phyloP scores from a whole-genome alignment of 2,888 invertebrate genomes.

The Scrobipalpa atriplicella region DNA sequence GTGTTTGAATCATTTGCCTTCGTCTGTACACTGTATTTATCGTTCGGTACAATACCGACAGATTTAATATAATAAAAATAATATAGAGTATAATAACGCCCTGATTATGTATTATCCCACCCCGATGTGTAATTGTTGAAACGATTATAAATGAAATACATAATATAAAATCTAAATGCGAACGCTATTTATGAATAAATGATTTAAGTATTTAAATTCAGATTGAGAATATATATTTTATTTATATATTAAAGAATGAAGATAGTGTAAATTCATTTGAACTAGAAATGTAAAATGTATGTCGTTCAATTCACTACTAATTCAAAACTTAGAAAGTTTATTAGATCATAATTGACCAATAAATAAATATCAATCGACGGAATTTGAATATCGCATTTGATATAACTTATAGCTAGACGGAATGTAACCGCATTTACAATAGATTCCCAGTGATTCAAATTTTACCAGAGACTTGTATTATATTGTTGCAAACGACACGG shows the following conservation, averaged over 20 bases:
- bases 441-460: slow-evolving; percentile 56
- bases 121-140: slow-evolving; percentile 68
- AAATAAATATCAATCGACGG: slow-evolving; percentile 58
- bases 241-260: slow-evolving; percentile 59
- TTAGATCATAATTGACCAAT: slow-evolving; percentile 64
- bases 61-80: slow-evolving; percentile 36
- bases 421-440: slow-evolving; percentile 71
- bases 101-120: slow-evolving; percentile 63
- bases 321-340: slow-evolving; percentile 55
- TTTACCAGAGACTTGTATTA: slow-evolving; percentile 36
- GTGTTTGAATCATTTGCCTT: slow-evolving; percentile 71
- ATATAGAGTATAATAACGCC: slow-evolving; percentile 55
- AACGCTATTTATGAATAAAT: slow-evolving; percentile 77
- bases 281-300: slow-evolving; percentile 74
- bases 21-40: slow-evolving; percentile 67
- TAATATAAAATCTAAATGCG: slow-evolving; percentile 69
- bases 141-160: slow-evolving; percentile 60
- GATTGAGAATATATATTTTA: slow-evolving; percentile 69
- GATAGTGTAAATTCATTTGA: slow-evolving; percentile 71
- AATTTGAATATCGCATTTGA: slow-evolving; percentile 65
- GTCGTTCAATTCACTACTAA: slow-evolving; percentile 63
- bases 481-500: slow-evolving; percentile 30
- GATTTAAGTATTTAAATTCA: slow-evolving; percentile 75
- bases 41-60: slow-evolving; percentile 45
- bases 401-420: slow-evolving; percentile 53